Percentiles rank a stretch among this genome's conserved stretches.
Conservation (phyloP, 2,113 vertebrate species). For the Ranitomeya imitator region DNA sequence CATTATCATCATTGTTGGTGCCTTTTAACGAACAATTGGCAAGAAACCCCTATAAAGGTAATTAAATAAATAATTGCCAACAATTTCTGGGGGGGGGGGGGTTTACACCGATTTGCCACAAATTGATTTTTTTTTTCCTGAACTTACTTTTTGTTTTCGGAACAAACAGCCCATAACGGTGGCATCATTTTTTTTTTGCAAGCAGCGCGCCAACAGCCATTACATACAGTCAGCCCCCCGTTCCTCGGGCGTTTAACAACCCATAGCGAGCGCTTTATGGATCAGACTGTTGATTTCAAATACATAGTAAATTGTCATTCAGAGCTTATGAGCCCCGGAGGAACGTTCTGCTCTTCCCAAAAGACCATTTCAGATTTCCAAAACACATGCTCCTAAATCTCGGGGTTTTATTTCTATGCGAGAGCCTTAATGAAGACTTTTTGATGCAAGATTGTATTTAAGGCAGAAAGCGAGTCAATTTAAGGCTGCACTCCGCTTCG, state of each 20-base stretch:
- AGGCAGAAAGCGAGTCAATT: conserved; percentile 76
- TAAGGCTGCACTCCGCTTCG: conserved; percentile 75
- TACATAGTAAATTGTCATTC: conserved; percentile 71
- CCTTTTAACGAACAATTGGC: too few relatives aligned
- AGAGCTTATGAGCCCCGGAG: conserved; percentile 67
- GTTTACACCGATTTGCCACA: background rate
- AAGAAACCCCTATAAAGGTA: too few relatives aligned
- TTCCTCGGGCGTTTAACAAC: conserved; percentile 47
- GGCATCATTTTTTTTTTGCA: background rate
- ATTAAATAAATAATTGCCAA: too few relatives aligned
- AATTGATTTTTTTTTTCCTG: background rate
- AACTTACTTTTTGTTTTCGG: background rate
- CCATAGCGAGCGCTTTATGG: conserved; percentile 61
- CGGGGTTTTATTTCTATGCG: conserved; percentile 74
- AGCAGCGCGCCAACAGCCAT: background rate
- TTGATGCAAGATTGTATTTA: conserved; percentile 82
- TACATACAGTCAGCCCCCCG: background rate
- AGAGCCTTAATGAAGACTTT: conserved; percentile 71
- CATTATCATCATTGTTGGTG: too few relatives aligned
- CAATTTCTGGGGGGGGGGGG: too few relatives aligned
- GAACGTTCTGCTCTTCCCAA: conserved; percentile 69
- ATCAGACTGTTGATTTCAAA: conserved; percentile 64
- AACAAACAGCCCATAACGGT: background rate
- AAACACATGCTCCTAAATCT: conserved; percentile 78
- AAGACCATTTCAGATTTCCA: conserved; percentile 66